Evolutionary conservation across 1,140 invertebrate genomes (phyloP).

Genomic region (Neodiprion pinetum): DNA sequence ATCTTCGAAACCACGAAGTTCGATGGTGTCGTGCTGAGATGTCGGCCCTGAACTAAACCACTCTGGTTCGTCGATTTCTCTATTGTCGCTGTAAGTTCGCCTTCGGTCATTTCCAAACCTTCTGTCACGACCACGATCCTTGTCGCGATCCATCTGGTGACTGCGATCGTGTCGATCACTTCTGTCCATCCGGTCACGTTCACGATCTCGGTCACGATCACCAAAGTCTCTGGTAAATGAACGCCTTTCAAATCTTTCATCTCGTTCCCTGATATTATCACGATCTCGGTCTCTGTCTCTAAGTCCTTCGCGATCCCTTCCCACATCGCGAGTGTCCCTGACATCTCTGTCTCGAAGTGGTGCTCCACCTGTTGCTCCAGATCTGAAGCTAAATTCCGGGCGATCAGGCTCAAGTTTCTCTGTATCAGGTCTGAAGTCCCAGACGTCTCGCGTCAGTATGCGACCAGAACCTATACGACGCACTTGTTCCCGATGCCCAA

Average conservation of each 20-base stretch:
- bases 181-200: constrained; percentile 41
- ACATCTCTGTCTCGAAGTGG: constrained; percentile 26
- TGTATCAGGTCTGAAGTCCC: constrained; percentile 62
- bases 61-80: constrained; percentile 69
- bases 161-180: constrained; percentile 37
- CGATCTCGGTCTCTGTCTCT: constrained; percentile 24
- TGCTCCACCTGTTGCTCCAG: constrained; percentile 35
- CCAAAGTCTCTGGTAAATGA: constrained; percentile 65
- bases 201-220: constrained; percentile 42
- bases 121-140: constrained; percentile 57
- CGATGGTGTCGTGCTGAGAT: constrained; percentile 92
- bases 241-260: constrained; percentile 62
- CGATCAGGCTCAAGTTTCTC: constrained; percentile 56
- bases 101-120: constrained; percentile 58
- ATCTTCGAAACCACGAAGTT: constrained; percentile 90
- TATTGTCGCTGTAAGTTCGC: constrained; percentile 59
- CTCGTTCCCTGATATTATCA: constrained; percentile 49
- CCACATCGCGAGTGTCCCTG: constrained; percentile 25
- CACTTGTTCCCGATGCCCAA: constrained; percentile 59
- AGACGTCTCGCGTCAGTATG: constrained; percentile 74
- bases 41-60: constrained; percentile 88
- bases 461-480: constrained; percentile 81
- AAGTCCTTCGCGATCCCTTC: constrained; percentile 30
- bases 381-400: constrained; percentile 52
- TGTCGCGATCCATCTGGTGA: constrained; percentile 46